Conservation (phyloP, 2,797 vertebrate genomes). For the Schizopygopsis pylzovi region DNA sequence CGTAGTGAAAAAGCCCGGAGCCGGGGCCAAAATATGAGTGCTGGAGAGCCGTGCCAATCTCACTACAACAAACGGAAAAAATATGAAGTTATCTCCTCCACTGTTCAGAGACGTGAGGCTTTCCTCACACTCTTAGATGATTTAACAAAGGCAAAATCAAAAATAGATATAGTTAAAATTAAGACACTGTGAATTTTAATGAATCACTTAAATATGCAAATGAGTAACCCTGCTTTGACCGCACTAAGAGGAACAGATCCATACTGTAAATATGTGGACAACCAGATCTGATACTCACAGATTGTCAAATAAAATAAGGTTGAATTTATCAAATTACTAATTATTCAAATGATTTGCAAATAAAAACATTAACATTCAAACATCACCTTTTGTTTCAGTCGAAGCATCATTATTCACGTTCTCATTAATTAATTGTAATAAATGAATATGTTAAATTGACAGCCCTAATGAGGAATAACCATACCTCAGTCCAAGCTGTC, state of each 20-base stretch:
- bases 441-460: background rate
- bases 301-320: background rate
- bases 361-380: background rate
- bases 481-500: conserved; percentile 87
- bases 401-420: background rate
- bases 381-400: background rate
- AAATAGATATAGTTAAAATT: background rate
- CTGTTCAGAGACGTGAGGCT: background rate
- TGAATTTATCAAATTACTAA: background rate
- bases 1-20: conserved; percentile 84
- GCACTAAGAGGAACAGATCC: background rate
- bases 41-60: conserved; percentile 83
- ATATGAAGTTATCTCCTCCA: conserved; percentile 6
- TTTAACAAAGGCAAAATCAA: conserved; percentile 27
- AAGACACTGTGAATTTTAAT: background rate
- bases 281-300: background rate
- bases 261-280: background rate
- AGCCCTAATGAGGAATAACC: background rate
- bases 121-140: background rate
- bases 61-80: conserved; percentile 69
- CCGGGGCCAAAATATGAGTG: conserved; percentile 76
- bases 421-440: background rate
- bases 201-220: background rate
- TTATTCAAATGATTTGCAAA: background rate
- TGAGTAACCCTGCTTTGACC: background rate